Base-by-base conservation (phyloP, 2,113 vertebrate genomes). In the Corydoras maculifer region DNA sequence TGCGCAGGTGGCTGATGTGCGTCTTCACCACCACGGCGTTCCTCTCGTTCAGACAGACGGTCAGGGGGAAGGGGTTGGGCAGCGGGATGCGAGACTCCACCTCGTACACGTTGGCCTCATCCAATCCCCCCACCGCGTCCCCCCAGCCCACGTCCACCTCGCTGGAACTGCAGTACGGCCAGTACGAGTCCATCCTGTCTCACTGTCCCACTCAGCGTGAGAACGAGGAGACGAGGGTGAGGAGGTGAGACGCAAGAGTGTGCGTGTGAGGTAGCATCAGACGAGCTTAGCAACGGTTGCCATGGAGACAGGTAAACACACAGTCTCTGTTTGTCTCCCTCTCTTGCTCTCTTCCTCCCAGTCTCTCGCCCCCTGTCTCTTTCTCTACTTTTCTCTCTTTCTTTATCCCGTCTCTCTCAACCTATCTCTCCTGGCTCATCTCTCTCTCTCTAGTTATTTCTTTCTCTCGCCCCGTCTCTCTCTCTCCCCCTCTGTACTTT, bases 41-140 rank as follows among this genome's bases (percentile, higher is more conserved):
- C 77, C 87, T 93, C 78, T 96, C 91, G 14, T 90, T 91, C 84
- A 99, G 87, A 55, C 72, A 78, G 69, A 83, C 84, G 50, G 85
- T 80, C 0, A 96, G 72, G 62, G 94, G 90, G 84, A 96, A 98
- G 62, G 94, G 95, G 76, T 90, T 85, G 6, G 97, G 96, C 62
- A 99, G 89, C 59, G 97, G 97, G 25, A 99, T 86, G 0, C 89
- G 92, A 15, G 97, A 96, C 80, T 99, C 94, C 81, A 99, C 91
- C 80, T 98, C 97, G 0, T 92, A 98, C n/a, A 83, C 82, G 35
- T 98, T 90, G 85, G 92, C 91, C 92, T 75, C 90, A 85, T 58
- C 86, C 86, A 58, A 6, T 10, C 51, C 10, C 4, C 35, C 51
- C 51, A 1, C 11, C 53, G 53, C 53, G 10, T 55, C 53, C 9